Conservation (phyloP, 2,113 vertebrate genomes). For the Gracilinanus agilis region DNA sequence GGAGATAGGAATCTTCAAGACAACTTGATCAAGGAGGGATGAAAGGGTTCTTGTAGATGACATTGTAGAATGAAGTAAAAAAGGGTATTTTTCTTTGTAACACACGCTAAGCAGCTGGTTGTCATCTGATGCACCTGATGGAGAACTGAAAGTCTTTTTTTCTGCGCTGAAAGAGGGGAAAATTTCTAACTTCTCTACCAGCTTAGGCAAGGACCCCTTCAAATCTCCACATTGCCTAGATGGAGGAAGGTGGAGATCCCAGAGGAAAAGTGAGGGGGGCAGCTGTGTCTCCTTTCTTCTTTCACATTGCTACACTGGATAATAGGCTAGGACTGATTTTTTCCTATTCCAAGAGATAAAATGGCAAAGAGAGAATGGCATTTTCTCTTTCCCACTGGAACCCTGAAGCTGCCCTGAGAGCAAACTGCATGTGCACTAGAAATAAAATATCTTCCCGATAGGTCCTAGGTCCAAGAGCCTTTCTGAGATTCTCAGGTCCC, state of each 20-base stretch:
- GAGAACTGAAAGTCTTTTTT: neutral
- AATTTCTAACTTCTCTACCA: neutral
- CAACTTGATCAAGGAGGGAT: neutral
- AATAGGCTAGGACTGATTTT: neutral
- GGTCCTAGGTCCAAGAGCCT: neutral
- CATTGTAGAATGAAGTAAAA: neutral
- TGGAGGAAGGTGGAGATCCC: neutral
- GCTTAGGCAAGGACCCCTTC: neutral
- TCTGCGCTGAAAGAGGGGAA: neutral
- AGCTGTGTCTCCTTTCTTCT: neutral
- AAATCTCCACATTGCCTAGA: neutral
- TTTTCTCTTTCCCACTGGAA: neutral
- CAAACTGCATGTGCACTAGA: neutral
- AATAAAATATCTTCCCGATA: neutral
- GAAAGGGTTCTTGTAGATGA: neutral
- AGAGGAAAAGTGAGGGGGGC: neutral
- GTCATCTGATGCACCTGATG: neutral
- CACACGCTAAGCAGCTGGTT: neutral
- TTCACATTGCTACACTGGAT: neutral
- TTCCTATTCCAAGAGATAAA: neutral
- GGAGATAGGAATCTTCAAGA: neutral
- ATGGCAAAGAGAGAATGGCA: neutral
- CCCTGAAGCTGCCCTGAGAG: neutral
- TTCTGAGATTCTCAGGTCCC: neutral
- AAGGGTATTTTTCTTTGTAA: neutral